Base-by-base conservation (phyloP, 2,888 invertebrate genomes). In the Mayetiola destructor region DNA sequence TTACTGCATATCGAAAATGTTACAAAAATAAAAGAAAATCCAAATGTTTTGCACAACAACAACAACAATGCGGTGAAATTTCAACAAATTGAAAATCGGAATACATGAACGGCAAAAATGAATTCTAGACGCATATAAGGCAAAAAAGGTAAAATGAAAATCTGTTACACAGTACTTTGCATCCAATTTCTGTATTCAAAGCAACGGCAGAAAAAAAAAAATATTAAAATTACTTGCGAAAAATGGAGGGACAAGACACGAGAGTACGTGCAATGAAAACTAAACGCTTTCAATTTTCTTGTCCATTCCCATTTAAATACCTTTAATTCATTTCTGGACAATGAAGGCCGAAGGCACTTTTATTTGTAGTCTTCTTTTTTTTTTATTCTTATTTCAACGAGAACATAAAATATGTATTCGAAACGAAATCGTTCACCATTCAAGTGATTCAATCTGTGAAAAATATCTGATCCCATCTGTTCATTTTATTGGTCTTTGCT, bases 301-400 rank as follows among this genome's bases (percentile, higher is more conserved):
- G 48, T 48, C 48, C 48, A 48, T 48, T 39, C n/a, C n/a, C n/a
- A n/a, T n/a, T 40, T 48, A 48, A 21, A 48, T 48, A 27, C 27
- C 29, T 27, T 48, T 48, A 48, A 27, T 48, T 48, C n/a, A n/a
- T n/a, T n/a, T n/a, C n/a, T 48, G 23, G 4, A 23, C 27, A 27
- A 48, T 3, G 27, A 48, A 48, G 27, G 27, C 27, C 48, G 27
- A n/a, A n/a, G 27, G 27, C 23, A 48, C 16, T 48, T n/a, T 48
- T 48, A 27, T n/a, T 42, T 42, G n/a, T n/a, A n/a, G n/a, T 42
- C 9, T 42, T 42, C n/a, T 14, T 10, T 36, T 6, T 36, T 36
- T 36, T 36, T 8, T 14, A 14, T 36, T 36, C 36, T 42, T 42
- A 48, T 48, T 48, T 48, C n/a, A 27, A n/a, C n/a, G n/a, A n/a